A percentile compares a stretch with the other conserved stretches of the same genome.
Conservation (phyloP, 2,888 invertebrate genomes). For the Rotaria magnacalcarata region DNA sequence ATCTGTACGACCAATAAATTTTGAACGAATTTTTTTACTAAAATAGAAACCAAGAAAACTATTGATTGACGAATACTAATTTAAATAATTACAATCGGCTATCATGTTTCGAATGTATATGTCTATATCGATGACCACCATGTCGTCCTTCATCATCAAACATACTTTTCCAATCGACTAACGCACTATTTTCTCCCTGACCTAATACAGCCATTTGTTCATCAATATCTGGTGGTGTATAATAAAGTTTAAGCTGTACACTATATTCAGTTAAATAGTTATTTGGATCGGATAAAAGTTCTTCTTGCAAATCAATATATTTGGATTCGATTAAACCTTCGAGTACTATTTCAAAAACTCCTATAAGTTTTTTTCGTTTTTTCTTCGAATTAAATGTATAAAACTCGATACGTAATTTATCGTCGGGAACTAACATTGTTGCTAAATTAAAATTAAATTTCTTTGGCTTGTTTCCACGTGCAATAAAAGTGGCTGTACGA, state of each 20-base stretch:
- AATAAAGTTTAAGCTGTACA: background rate
- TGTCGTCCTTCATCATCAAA: background rate
- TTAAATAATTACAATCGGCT: background rate
- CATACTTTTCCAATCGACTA: background rate
- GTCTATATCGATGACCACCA: conserved; percentile 8
- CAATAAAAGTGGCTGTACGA: background rate
- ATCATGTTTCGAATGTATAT: background rate
- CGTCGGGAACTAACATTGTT: background rate
- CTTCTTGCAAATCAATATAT: background rate
- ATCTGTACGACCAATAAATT: background rate
- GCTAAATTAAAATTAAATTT: background rate
- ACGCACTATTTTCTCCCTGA: background rate
- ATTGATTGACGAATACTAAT: background rate
- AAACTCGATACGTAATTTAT: background rate
- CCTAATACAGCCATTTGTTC: background rate
- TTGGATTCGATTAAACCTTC: background rate
- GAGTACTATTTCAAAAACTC: background rate
- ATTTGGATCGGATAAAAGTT: background rate
- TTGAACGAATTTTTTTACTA: background rate
- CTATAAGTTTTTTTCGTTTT: background rate
- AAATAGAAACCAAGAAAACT: background rate
- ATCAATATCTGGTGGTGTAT: background rate
- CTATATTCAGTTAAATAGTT: background rate
- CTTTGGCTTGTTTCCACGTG: background rate
- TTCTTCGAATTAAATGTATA: background rate